These are phyloP conservation scores for Meandrusa payeni DNA, from an alignment of 2,888 invertebrate genomes.

Conservation along the genomic window DNA sequence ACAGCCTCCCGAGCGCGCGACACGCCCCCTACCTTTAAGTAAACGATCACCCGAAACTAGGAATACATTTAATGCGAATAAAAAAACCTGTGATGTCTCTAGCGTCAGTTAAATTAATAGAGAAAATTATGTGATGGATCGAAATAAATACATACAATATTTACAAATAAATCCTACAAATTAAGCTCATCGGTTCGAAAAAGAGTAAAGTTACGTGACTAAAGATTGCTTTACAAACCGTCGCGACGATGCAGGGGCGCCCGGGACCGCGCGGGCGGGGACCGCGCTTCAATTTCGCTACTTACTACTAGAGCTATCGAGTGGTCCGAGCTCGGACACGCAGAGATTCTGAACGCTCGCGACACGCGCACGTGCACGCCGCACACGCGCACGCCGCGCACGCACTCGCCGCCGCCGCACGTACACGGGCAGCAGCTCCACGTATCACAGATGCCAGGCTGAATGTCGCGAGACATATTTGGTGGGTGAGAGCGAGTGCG, in stretches of 20 bases:
- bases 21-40: slow-evolving; percentile 19
- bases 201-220: slow-evolving; percentile 60
- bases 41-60: slow-evolving; percentile 21
- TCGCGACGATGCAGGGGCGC: slow-evolving; percentile 9
- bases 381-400: slow-evolving; percentile 12
- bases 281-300: slow-evolving; percentile 18
- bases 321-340: not conserved
- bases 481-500: no score
- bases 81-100: slow-evolving; percentile 34
- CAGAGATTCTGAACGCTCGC: slow-evolving; percentile 3
- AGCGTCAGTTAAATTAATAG: slow-evolving; percentile 35
- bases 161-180: slow-evolving; percentile 73
- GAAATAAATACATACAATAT: slow-evolving; percentile 70
- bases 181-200: slow-evolving; percentile 69
- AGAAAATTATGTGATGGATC: slow-evolving; percentile 50
- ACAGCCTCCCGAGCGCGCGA: slow-evolving; percentile 28
- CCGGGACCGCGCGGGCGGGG: slow-evolving; percentile 16
- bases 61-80: slow-evolving; percentile 16
- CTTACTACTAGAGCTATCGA: slow-evolving; percentile 22
- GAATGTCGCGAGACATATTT: slow-evolving; percentile 9
- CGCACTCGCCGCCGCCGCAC: not conserved
- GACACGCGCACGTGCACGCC: slow-evolving; percentile 17
- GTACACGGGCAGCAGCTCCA: no score
- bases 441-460: not conserved
- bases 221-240: slow-evolving; percentile 50